Base-by-base conservation (phyloP, 2,888 invertebrate species). In the Campoplex capitator region DNA sequence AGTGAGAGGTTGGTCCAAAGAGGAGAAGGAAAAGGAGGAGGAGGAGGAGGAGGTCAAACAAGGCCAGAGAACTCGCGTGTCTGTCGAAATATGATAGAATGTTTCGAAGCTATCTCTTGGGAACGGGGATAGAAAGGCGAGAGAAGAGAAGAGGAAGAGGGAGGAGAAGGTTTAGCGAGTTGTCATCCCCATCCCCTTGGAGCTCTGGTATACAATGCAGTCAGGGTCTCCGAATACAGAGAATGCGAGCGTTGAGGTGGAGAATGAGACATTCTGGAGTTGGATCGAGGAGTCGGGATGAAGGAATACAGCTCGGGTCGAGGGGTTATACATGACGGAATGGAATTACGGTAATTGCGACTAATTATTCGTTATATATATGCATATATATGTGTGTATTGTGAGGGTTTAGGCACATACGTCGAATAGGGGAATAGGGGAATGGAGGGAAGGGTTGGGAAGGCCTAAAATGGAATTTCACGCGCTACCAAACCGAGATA, bases 291-390 rank as follows among this genome's bases (percentile, higher is more conserved):
- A 74, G 58, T 38, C 73, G 45, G 42, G 62, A 85, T 70, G 78
- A 71, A 35, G 76, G 73, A 67, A 83, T 76, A 73, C 79, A 70
- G 35, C 48, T 3, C 32, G 28, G 51, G 42, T 38, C 18, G 42
- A 54, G 65, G 23, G 56, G 74, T 54, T 42, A 42, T 23, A 68
- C 45, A 74, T 67, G 77, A 56, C 76, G 75, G 82, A 82, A 85
- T 86, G 87, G 87, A 86, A 88, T 87, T 86, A 83, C 78, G 80
- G 88, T 87, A 86, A 88, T 87, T 88, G 83, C 86, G 82, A 86
- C 84, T 87, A 86, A 86, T 87, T 87, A 83, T 87, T 84, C 84
- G 86, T 87, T 81, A 54, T 73, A 86, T 67, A 78, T 54, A 86
- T 51, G 45, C 48, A 35, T 28, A 71, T 54, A 45, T 28, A 18